Percentiles rank a stretch among this genome's conserved stretches.
Conservation (phyloP, 2,113 vertebrate species). For the Spizaetus ornatus region DNA sequence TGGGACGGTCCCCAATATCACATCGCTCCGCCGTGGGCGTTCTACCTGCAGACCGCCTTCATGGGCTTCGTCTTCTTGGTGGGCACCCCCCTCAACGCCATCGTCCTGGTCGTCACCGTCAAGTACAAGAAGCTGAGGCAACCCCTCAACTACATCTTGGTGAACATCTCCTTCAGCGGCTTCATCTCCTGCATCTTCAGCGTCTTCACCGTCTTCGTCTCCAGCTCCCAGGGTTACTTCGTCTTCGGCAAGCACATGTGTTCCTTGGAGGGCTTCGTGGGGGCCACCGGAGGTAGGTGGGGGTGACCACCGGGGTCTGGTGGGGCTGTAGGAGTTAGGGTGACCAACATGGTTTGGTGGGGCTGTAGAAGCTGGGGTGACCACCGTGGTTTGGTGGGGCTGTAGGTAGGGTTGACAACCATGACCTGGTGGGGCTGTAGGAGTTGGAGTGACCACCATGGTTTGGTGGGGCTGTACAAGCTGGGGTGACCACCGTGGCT, state of each 20-base stretch:
- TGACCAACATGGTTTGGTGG: not conserved
- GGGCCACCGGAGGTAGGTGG: conserved; percentile 50
- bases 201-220: conserved; percentile 76
- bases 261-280: conserved; percentile 72
- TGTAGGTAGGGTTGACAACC: not conserved
- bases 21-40: conserved; percentile 81
- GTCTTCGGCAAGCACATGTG: conserved; percentile 76
- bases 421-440: not conserved
- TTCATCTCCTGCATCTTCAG: conserved; percentile 77
- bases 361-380: no score
- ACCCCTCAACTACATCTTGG: conserved; percentile 84
- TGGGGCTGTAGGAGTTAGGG: not conserved
- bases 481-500: not conserved
- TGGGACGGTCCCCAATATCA: conserved; percentile 85
- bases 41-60: conserved; percentile 79
- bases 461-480: no score
- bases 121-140: conserved; percentile 82
- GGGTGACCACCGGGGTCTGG: not conserved
- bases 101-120: conserved; percentile 75
- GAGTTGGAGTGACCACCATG: not conserved
- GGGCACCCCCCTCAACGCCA: conserved; percentile 76
- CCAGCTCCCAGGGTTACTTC: conserved; percentile 75
- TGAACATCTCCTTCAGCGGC: conserved; percentile 77
- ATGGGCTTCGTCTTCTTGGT: conserved; percentile 79
- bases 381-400: fast-evolving